Base-by-base conservation (phyloP, 1,140 invertebrate species). In the Drosophila sucinea region DNA sequence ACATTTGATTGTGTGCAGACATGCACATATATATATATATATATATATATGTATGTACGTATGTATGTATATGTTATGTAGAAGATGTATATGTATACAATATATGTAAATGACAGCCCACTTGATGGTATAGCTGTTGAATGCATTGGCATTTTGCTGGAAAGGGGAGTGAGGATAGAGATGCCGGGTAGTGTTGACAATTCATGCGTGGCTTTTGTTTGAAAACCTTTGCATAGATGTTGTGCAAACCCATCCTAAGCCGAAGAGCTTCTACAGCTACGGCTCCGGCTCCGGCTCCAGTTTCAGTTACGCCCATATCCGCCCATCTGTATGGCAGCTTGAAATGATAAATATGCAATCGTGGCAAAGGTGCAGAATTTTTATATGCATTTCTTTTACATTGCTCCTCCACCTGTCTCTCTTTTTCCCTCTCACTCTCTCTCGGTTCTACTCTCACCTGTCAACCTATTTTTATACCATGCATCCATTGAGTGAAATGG, bases 321-420 rank as follows among this genome's bases (percentile, higher is more conserved):
- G 4, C 23, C 44, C 44, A 51, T 51, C 44, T 25, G 5, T 33
- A 64, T 79, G 80, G 75, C 80, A 83, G 72, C 80, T 67, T 65
- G 75, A 79, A 83, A 83, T 83, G 80, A 83, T 83, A 83, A 83
- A 83, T 83, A 83, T 83, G 80, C 80, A 79, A 83, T 79, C 80
- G 80, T 67, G 80, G 57, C 80, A 83, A 83, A 83, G 80, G 80
- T 83, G 80, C 78, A 79, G 65, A 71, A 83, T 83, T 79, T 83
- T 83, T 83, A 79, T 83, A 83, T 83, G 80, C 80, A 83, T 83
- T 83, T 83, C 68, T 77, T 47, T 57, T 67, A 60, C 58, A 40
- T 51, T 60, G 41, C 47, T 61, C 25, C 38, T 55, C 30, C 44
- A 27, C 44, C 44, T 55, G 11, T 27, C 35, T 23, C 58, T 7